Conservation (phyloP, 2,113 vertebrate genomes). For the Falco punctatus region DNA sequence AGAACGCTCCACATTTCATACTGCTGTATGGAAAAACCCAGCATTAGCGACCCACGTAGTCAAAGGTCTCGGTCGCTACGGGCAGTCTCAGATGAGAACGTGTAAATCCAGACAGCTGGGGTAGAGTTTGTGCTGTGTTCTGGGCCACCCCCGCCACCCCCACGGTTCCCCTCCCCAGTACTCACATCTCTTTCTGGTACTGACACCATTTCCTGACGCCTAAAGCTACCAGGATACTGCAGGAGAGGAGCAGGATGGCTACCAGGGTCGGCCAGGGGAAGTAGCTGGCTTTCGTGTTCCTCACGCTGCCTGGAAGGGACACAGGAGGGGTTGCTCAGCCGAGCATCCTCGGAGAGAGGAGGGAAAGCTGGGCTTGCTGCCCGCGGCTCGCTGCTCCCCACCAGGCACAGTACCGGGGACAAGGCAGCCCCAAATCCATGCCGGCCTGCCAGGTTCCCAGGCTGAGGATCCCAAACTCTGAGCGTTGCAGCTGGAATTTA, state of each 20-base stretch:
- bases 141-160: neutral
- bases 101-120: neutral
- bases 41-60: neutral
- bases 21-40: neutral
- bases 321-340: neutral
- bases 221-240: slow-evolving; percentile 19
- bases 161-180: neutral
- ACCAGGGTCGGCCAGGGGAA: slow-evolving; percentile 64
- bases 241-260: slow-evolving; percentile 57
- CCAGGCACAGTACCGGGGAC: accelerated
- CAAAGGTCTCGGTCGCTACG: neutral
- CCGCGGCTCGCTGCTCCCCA: accelerated
- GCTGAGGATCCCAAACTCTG: neutral
- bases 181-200: slow-evolving; percentile 77
- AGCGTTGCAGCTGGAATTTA: neutral
- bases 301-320: neutral
- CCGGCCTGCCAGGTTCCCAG: neutral
- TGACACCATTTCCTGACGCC: slow-evolving; percentile 74
- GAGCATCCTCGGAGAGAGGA: accelerated
- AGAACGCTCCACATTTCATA: neutral
- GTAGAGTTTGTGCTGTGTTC: neutral
- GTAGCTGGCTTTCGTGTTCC: neutral
- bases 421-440: neutral
- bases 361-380: accelerated
- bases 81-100: neutral